phyloP scores from a whole-genome alignment of 1,140 invertebrate species.

The Charaxes varanes region DNA sequence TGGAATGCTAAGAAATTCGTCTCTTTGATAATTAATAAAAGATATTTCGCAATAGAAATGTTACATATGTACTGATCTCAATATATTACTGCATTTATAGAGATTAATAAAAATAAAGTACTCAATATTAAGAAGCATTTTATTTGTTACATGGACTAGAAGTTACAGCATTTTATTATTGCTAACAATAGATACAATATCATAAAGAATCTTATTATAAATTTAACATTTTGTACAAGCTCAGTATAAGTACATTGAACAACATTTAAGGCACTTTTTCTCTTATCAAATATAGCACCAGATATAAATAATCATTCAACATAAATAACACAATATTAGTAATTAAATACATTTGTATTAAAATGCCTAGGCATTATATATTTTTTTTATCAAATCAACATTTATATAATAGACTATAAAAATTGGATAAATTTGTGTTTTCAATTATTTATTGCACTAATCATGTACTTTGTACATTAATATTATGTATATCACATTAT shows the following conservation, averaged over 20 bases:
- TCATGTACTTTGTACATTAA: no score
- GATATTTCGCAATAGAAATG: no score
- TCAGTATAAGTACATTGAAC: constrained; percentile 37
- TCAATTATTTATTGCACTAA: no score
- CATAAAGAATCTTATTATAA: constrained; percentile 41
- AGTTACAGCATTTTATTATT: constrained; percentile 50
- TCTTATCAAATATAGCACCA: constrained; percentile 28
- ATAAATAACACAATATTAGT: constrained; percentile 5
- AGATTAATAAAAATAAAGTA: constrained; percentile 17
- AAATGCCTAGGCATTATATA: no score
- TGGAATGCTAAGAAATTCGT: no score
- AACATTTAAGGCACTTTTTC: constrained; percentile 43
- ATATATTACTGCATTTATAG: no score
- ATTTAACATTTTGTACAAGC: constrained; percentile 50
- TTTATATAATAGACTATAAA: no score
- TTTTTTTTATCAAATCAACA: no score
- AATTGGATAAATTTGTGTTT: no score
- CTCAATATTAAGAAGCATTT: constrained; percentile 44
- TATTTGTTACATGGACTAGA: constrained; percentile 59
- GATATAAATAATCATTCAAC: constrained; percentile 12
- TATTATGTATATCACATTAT: no score
- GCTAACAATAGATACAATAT: constrained; percentile 29
- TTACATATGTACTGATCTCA: neutral
- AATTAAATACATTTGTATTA: no score
- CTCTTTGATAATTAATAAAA: no score